Base-by-base conservation (phyloP, 1,140 invertebrate species). In the Drosophila dunni region DNA sequence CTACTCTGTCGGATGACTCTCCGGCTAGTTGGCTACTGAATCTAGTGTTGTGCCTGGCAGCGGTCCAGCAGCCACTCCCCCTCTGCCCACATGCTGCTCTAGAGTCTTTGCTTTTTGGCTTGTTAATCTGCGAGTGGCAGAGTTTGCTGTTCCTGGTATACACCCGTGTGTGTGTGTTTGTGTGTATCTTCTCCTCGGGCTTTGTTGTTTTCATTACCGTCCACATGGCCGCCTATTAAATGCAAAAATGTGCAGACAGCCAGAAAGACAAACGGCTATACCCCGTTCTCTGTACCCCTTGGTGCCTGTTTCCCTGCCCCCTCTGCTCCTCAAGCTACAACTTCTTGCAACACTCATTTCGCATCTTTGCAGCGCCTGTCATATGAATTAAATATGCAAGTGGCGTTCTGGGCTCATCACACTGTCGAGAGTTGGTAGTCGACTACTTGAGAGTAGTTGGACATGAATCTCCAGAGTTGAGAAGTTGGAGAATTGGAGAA, bases 141-240 rank as follows among this genome's bases (percentile, higher is more conserved):
- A 29, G 4, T 29, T 68, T 71, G 69, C 57, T 58, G 51, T 54
- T 62, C 63, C 62, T 58, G 34, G 54, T 67, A 15, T 24, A 57
- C 68, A 11, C 36, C 38, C 3, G 54, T 20, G 46, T 75, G 11
- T 33, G 40, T 65, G 79, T 75, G 70, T 62, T 82, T 75, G 70
- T 79, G 75, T 76, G 79, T 66, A 79, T 73, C 60, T 67, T 29
- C 70, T 88, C 85, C 80, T 80, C 81, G 75, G 85, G 84, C 84
- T 72, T 83, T 89, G 80, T 89, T 89, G 78, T 89, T 89, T 89
- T 86, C 83, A 86, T 86, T 88, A 78, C 79, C 83, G 79, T 82
- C 76, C 82, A 86, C 82, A 86, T 88, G 83, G 84, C 68, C 63
- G 84, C 84, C 84, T 89, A 89, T 89, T 89, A 89, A 84, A 84